These are phyloP conservation scores for Poecilus cupreus DNA, from an alignment of 2,888 invertebrate genomes.

Conservation along the genomic window DNA sequence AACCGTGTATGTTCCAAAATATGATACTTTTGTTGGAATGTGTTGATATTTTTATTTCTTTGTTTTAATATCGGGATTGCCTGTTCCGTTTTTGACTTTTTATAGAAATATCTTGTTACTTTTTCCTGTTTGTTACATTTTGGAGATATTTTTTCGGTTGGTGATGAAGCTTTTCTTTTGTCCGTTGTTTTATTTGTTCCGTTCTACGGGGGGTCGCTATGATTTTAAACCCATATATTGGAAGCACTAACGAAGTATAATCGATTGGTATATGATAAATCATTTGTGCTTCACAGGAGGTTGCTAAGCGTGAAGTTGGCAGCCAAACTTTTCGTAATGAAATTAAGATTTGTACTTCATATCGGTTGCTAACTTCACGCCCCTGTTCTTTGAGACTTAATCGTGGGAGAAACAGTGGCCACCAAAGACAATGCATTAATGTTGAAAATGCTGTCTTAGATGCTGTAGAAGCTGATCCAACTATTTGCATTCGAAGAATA, in stretches of 20 bases:
- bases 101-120: neutral
- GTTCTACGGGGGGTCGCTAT: neutral
- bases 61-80: no score
- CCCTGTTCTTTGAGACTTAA: no score
- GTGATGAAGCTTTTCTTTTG: conserved; percentile 13
- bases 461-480: neutral
- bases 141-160: neutral
- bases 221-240: no score
- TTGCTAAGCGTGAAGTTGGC: no score
- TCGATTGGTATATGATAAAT: no score
- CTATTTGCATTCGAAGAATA: neutral
- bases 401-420: neutral
- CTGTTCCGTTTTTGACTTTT: neutral
- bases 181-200: neutral
- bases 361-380: no score
- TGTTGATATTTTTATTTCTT: neutral
- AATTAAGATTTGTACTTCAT: no score
- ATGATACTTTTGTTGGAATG: neutral
- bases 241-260: no score
- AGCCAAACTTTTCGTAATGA: no score
- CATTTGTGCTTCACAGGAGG: no score
- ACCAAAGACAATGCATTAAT: neutral
- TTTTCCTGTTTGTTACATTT: neutral
- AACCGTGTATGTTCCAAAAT: neutral
- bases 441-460: neutral